Evolutionary conservation across 2,113 vertebrate genomes (phyloP).

Genomic region (Ammodytes marinus): DNA sequence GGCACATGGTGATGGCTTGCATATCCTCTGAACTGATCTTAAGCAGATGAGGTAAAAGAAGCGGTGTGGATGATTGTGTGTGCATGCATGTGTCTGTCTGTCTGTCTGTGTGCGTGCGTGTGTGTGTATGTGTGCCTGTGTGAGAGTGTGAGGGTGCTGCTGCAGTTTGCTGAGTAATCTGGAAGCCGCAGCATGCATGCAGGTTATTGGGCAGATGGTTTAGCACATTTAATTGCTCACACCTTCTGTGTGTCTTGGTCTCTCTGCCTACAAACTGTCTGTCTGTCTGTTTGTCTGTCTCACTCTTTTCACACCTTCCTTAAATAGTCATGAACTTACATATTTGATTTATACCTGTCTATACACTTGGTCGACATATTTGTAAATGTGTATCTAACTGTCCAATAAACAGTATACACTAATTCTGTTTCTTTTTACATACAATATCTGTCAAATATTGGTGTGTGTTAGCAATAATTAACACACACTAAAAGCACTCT

Average conservation of each 20-base stretch:
- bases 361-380: background rate
- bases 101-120: background rate
- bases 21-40: too few relatives aligned
- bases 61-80: too few relatives aligned
- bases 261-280: constrained; percentile 67
- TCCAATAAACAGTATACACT: background rate
- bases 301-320: constrained; percentile 19
- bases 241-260: constrained; percentile 90
- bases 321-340: constrained; percentile 17
- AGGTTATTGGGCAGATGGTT: constrained; percentile 96
- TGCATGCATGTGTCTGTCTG: too few relatives aligned
- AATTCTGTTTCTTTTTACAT: background rate
- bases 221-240: constrained; percentile 93
- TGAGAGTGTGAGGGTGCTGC: constrained; percentile 69
- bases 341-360: background rate
- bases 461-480: background rate
- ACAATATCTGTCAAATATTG: background rate
- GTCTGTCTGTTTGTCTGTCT: constrained; percentile 24
- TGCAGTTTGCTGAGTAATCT: constrained; percentile 91
- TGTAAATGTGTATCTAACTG: background rate
- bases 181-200: constrained; percentile 88
- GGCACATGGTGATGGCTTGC: too few relatives aligned
- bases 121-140: constrained; percentile 52
- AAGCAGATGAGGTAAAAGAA: too few relatives aligned
- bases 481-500: too few relatives aligned